Evolutionary conservation across 2,888 invertebrate genomes (phyloP), one percentile per base, ranked within the genome.

Genomic region (Diaprepes abbreviatus): DNA sequence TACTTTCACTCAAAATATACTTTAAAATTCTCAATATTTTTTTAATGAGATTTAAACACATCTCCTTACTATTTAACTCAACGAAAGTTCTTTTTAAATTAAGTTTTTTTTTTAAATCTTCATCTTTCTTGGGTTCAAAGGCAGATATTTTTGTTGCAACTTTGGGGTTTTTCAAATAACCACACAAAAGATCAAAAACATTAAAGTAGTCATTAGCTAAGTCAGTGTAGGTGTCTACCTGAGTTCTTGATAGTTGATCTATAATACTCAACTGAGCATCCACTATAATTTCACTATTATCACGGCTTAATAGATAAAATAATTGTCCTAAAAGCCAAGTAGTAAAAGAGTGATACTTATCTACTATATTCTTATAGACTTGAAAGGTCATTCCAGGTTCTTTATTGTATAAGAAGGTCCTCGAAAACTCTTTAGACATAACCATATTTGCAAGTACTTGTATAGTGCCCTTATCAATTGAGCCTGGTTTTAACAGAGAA

Each of bases 291-390:
- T 79, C 73, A 69, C 89, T 87, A 38, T 89, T 80, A 55, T 87
- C 84, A 2, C 87, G 85, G 38, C 88, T 88, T 79, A 89, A 85
- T 35, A 91, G 83, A 83, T 89, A 89, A 79, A 90, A 90, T 75
- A 91, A 84, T 77, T 88, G 85, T n/a, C 91, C 91, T 62, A 91
- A 83, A 1, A 91, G 80, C 91, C 91, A 92, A 12, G 87, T 87
- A 62, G 89, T 89, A 74, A 91, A 91, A 1, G 88, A 84, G 80
- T 80, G 77, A 74, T 84, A 83, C 69, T 82, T 81, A 58, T 79
- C 74, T 52, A 79, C 77, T 31, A 83, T 77, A 19, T 67, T 82
- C 76, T 83, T 81, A 75, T 88, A 87, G 74, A 86, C 84, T 40
- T 82, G 80, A 71, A 86, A 86, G 21, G 86, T 84, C 74, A 85